Evolutionary conservation across 2,888 invertebrate species (phyloP), one percentile per base, ranked within the genome.

Genomic region (Synanthedon andrenaeformis): DNA sequence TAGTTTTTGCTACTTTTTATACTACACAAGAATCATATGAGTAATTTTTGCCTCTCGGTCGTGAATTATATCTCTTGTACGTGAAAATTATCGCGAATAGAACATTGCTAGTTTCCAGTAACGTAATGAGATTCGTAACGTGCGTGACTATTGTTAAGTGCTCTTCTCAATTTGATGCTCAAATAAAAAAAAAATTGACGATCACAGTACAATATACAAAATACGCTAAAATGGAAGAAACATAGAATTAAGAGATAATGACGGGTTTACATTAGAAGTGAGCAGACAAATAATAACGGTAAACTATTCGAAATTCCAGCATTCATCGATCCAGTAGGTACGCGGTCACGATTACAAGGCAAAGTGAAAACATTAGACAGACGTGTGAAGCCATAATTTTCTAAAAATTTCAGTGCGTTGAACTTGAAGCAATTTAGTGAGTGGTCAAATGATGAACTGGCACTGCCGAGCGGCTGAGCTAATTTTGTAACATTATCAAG

Each of bases 301-400:
- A 77, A 57, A 69, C 71, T 73, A 69, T 64, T 67, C 71, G 64
- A 69, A 82, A 82, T 79, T 82, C 79, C 70, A 71, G 70, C 74
- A 74, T 81, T 76, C 76, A 80, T 76, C 75, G 76, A 78, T 81
- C 69, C 70, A 67, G 71, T 62, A 76, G 72, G 69, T 65, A 69
- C 75, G 72, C 70, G 72, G 79, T 79, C 84, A 83, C 82, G 81
- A 82, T 77, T 76, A 76, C 76, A 70, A 67, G 66, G 60, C 75
- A 67, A 72, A 77, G 79, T 80, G 78, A 83, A 84, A 85, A 84
- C 76, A 82, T 81, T 77, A 79, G 71, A 77, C 71, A 79, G 72
- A 77, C 71, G 80, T 80, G 82, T 83, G 79, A 84, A 80, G 84
- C 83, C 75, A 79, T 83, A 79, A 85, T 85, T 83, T 85, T 70